A percentile compares a stretch with the other conserved stretches of the same genome.
phyloP scores from a whole-genome alignment of 1,140 invertebrate species.

The Drosophila kanapiae region DNA sequence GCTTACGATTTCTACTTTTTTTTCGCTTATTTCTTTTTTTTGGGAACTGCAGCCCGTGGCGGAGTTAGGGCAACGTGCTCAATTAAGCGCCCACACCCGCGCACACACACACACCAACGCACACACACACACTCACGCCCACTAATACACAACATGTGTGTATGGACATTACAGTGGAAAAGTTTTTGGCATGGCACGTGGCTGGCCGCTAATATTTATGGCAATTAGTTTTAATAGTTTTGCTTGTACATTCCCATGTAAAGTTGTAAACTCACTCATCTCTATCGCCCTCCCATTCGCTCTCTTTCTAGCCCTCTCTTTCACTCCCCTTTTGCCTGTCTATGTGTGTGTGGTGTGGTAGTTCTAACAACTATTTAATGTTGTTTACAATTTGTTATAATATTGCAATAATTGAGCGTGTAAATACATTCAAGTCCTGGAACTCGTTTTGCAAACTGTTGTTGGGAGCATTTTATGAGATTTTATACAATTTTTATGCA shows the following conservation, averaged over 20 bases:
- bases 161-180: constrained; percentile 38
- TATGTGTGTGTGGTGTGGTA: constrained; percentile 22
- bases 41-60: constrained; percentile 50
- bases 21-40: constrained; percentile 28
- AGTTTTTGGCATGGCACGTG: constrained; percentile 69
- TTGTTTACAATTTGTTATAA: constrained; percentile 68
- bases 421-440: constrained; percentile 4
- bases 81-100: constrained; percentile 63
- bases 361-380: constrained; percentile 69
- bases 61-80: constrained; percentile 66
- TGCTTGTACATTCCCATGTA: constrained; percentile 74
- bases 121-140: constrained; percentile 5
- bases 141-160: constrained; percentile 11
- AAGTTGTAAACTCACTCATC: constrained; percentile 59
- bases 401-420: constrained; percentile 48
- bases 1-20: constrained; percentile 44
- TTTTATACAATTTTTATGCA: background rate
- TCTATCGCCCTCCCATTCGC: constrained; percentile 4
- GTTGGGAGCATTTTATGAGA: constrained; percentile 1
- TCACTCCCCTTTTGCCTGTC: constrained; percentile 2
- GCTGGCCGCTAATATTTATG: constrained; percentile 79
- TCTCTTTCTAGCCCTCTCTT: background rate
- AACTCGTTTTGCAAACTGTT: constrained; percentile 19
- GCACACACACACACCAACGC: background rate
- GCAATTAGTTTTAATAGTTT: constrained; percentile 83